phyloP scores from a whole-genome alignment of 2,113 vertebrate genomes.

The Glaucidium brasilianum region DNA sequence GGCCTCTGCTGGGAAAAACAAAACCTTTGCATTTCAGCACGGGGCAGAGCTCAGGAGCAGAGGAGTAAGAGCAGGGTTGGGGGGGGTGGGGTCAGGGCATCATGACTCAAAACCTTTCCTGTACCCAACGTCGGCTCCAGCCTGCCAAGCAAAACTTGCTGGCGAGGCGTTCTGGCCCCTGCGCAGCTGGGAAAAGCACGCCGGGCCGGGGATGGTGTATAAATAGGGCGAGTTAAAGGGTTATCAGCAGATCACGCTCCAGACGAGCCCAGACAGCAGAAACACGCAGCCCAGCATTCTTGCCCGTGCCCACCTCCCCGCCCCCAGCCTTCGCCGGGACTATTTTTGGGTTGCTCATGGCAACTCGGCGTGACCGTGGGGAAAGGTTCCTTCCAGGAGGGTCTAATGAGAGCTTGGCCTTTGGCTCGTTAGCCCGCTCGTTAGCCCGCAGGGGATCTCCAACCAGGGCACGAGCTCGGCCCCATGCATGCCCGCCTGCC shows the following conservation, averaged over 20 bases:
- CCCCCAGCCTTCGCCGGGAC: neutral
- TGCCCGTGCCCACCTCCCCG: neutral
- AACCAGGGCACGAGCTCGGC: neutral
- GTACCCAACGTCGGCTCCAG: neutral
- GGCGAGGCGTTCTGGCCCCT: neutral
- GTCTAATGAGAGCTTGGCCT: neutral
- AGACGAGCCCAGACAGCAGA: neutral
- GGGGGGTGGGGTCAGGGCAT: neutral
- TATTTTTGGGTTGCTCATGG: conserved; percentile 9
- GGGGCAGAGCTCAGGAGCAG: neutral
- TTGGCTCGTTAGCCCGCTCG: fast-evolving
- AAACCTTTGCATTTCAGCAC: neutral
- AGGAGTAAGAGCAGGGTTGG: neutral
- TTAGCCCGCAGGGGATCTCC: neutral
- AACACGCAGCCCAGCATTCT: neutral
- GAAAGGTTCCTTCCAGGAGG: neutral
- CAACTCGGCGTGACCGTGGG: neutral
- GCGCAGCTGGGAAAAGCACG: neutral
- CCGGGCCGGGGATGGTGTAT: neutral
- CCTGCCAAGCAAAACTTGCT: neutral
- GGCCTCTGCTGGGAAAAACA: neutral
- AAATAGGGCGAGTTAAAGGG: neutral
- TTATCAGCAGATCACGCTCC: neutral
- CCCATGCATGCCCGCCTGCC: fast-evolving
- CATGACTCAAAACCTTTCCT: neutral